Percentiles rank a stretch among this genome's conserved stretches.
phyloP scores from a whole-genome alignment of 2,888 invertebrate species.

The Stenotaenia linearis region DNA sequence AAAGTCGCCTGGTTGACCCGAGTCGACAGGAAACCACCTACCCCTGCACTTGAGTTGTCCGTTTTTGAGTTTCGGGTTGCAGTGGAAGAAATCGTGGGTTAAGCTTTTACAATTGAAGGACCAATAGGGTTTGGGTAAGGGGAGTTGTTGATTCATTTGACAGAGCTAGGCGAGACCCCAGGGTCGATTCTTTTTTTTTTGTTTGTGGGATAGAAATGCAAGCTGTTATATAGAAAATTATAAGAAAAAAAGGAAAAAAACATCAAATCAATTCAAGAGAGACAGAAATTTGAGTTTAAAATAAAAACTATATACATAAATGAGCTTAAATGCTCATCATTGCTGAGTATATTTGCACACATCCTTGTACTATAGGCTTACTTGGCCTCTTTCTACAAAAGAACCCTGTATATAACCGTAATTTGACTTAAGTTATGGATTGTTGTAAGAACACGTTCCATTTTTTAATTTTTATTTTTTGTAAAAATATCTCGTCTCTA shows the following conservation, averaged over 20 bases:
- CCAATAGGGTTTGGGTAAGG: conserved; percentile 17
- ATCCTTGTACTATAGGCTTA: neutral
- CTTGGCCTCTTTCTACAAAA: conserved; percentile 18
- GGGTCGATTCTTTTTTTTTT: neutral
- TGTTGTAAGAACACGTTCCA: neutral
- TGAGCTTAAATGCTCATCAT: neutral
- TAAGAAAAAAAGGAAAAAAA: neutral
- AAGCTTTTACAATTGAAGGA: conserved; percentile 17
- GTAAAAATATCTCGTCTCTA: conserved; percentile 11
- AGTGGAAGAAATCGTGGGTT: neutral
- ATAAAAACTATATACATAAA: neutral
- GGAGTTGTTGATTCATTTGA: conserved; percentile 19
- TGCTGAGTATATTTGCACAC: conserved; percentile 3
- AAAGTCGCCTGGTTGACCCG: conserved; percentile 17
- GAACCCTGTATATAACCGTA: conserved; percentile 21
- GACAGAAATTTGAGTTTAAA: too few species aligned
- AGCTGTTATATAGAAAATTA: neutral
- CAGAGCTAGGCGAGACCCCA: conserved; percentile 16
- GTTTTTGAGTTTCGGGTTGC: conserved; percentile 3
- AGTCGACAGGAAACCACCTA: conserved; percentile 6
- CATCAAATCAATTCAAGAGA: too few species aligned
- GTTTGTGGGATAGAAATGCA: conserved; percentile 1
- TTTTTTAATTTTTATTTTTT: neutral
- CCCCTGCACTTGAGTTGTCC: conserved; percentile 10
- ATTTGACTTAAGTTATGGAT: conserved; percentile 20